Evolutionary conservation across 1,140 invertebrate species (phyloP), one percentile per base, ranked within the genome.

Genomic region (Scylla paramamosain): DNA sequence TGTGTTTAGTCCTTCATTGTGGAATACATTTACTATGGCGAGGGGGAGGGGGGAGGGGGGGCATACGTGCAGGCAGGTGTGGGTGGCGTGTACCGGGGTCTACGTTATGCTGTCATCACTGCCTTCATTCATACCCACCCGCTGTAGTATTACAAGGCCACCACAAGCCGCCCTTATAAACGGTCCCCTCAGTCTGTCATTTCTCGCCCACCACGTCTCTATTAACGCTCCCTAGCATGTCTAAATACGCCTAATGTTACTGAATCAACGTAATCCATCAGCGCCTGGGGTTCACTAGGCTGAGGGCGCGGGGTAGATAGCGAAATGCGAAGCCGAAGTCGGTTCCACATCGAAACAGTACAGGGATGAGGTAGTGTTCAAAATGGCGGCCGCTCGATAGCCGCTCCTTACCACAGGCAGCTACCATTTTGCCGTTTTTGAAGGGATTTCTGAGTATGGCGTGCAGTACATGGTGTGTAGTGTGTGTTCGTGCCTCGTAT

Each of bases 381-480:
- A 96, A 96, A 96, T 96, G 95, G 95, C 95, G 82, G 95, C 95
- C 94, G 94, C 92, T 95, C 93, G 94, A 93, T 96, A 95, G 92
- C 94, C 94, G 94, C 83, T 88, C 86, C 92, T 87, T 91, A 87
- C 59, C 93, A 93, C 92, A 48, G 91, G 93, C 93, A 88, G 92
- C 87, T 94, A 88, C 48, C 67, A 94, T 94, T 83, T 94, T 89
- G 93, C 93, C 7, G 88, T 77, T 96, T 86, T 31, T 90, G 84
- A 93, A 82, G 59, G 82, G 90, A 95, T 91, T 91, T 28, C 87
- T 93, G 91, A 93, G 48, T 95, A 93, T 82, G 86, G 82, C 77
- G 87, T 95, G 93, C 29, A 32, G 14, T 84, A 32, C 83, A 84
- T 52, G 91, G 67, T 92, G 67, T 52, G n/a, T 16, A 93, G 32